Percentiles rank a stretch among this genome's conserved stretches.
phyloP scores from a whole-genome alignment of 2,888 invertebrate genomes.

The Hemistola chrysoprasaria region DNA sequence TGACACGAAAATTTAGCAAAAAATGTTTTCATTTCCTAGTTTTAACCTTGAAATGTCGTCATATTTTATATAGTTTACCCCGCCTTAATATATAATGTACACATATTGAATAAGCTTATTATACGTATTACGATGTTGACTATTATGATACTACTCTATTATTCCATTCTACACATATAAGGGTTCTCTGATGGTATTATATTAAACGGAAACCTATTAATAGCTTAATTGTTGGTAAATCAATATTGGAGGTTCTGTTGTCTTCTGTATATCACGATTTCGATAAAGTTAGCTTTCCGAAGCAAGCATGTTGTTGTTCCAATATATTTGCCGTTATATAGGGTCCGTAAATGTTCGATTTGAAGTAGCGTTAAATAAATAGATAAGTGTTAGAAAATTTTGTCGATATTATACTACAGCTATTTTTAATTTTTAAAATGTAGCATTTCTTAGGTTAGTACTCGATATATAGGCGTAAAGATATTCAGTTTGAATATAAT shows the following conservation, averaged over 20 bases:
- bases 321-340: constrained; percentile 37
- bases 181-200: constrained; percentile 43
- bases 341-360: constrained; percentile 64
- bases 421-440: constrained; percentile 38
- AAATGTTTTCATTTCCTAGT: constrained; percentile 44
- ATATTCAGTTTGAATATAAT: background rate
- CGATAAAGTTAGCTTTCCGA: constrained; percentile 20
- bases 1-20: constrained; percentile 45
- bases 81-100: constrained; percentile 59
- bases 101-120: constrained; percentile 67
- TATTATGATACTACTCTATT: constrained; percentile 66
- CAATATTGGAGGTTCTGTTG: constrained; percentile 27
- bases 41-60: constrained; percentile 48
- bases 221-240: constrained; percentile 34
- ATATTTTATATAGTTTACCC: constrained; percentile 76
- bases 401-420: constrained; percentile 43
- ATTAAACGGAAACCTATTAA: constrained; percentile 13
- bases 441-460: constrained; percentile 27
- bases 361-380: constrained; percentile 59
- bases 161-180: constrained; percentile 36
- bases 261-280: constrained; percentile 7
- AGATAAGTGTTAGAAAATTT: constrained; percentile 67
- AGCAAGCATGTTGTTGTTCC: constrained; percentile 18
- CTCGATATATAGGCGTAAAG: too few relatives aligned
- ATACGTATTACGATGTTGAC: constrained; percentile 79